phyloP scores from a whole-genome alignment of 2,888 invertebrate genomes.

The Monochamus alternatus region DNA sequence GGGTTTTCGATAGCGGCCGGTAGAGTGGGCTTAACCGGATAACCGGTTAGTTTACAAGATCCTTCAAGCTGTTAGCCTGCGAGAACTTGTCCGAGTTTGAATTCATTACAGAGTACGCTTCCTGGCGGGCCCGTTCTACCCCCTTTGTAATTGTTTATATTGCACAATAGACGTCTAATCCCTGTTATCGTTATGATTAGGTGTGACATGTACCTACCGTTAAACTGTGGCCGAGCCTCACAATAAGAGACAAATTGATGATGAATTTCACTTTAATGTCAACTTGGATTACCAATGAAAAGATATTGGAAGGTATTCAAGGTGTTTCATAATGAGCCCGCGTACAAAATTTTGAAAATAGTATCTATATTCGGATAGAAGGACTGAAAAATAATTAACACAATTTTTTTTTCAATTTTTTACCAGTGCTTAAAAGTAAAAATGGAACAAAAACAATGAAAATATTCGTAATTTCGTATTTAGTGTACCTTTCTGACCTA shows the following conservation, averaged over 20 bases:
- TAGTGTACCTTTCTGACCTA: too few species aligned
- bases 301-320: too few species aligned
- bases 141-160: conserved; percentile 29
- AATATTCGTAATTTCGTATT: too few species aligned
- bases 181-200: conserved; percentile 27
- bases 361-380: too few species aligned
- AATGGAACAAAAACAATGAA: too few species aligned
- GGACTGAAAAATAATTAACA: too few species aligned
- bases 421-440: too few species aligned
- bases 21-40: conserved; percentile 46
- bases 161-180: conserved; percentile 29
- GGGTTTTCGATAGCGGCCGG: conserved; percentile 36
- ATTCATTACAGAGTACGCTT: conserved; percentile 46
- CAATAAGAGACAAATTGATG: not conserved
- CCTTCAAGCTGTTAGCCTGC: conserved; percentile 43
- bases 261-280: not conserved
- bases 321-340: too few species aligned
- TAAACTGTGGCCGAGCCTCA: not conserved
- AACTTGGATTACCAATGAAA: too few species aligned
- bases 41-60: conserved; percentile 48
- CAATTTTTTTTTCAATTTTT: too few species aligned
- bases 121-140: conserved; percentile 28
- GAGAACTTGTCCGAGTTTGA: conserved; percentile 42
- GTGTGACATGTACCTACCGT: conserved; percentile 7
- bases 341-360: too few species aligned